Conservation (phyloP, 2,888 invertebrate species). For the Synergus itoensis region DNA sequence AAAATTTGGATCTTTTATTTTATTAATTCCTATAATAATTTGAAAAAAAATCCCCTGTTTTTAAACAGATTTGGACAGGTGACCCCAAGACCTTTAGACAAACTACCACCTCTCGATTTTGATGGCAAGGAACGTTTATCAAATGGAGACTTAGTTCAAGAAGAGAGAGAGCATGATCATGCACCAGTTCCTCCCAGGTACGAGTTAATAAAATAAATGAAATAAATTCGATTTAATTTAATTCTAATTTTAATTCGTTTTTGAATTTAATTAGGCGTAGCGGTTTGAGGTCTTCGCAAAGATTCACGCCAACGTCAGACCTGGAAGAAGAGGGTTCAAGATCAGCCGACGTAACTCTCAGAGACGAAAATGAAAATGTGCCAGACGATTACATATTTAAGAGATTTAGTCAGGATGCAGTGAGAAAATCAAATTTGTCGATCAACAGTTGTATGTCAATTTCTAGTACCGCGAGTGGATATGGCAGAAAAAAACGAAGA, state of each 20-base stretch:
- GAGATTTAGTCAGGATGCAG: slow-evolving; percentile 69
- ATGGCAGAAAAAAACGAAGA: slow-evolving; percentile 82
- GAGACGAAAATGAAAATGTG: slow-evolving; percentile 72
- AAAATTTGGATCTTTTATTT: neutral
- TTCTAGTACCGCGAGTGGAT: slow-evolving; percentile 79
- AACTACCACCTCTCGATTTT: slow-evolving; percentile 67
- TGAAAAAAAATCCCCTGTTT: neutral
- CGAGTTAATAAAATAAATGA: neutral
- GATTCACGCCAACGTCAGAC: slow-evolving; percentile 55
- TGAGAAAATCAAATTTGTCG: slow-evolving; percentile 72
- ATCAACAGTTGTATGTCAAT: slow-evolving; percentile 72
- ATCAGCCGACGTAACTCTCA: slow-evolving; percentile 57
- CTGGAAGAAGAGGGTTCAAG: slow-evolving; percentile 53
- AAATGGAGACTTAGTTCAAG: slow-evolving; percentile 54
- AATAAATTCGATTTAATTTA: no score
- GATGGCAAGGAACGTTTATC: slow-evolving; percentile 58
- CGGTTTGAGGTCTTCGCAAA: slow-evolving; percentile 68
- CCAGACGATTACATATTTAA: slow-evolving; percentile 70
- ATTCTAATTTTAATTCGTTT: neutral
- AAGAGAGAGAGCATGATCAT: slow-evolving; percentile 59
- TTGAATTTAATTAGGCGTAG: slow-evolving; percentile 61
- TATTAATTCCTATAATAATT: neutral
- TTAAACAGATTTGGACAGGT: slow-evolving; percentile 69
- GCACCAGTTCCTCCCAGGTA: slow-evolving; percentile 70
- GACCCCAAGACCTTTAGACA: slow-evolving; percentile 68